phyloP scores from a whole-genome alignment of 2,888 invertebrate species.

The Dione vanillae region DNA sequence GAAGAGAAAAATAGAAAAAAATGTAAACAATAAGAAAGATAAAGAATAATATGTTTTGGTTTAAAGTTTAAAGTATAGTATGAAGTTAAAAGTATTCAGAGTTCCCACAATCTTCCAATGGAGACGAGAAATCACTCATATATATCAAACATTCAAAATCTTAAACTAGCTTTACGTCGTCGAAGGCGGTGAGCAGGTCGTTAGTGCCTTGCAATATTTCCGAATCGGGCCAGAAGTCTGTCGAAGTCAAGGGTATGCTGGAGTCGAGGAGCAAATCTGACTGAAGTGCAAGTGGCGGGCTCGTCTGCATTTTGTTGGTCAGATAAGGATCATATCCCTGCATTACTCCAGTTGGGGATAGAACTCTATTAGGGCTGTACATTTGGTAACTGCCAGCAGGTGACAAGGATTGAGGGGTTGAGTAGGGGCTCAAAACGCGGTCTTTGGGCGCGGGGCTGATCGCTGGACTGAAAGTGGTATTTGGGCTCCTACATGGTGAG shows the following conservation, averaged over 20 bases:
- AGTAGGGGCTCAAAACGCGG: constrained; percentile 68
- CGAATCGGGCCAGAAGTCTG: constrained; percentile 72
- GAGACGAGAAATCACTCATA: constrained; percentile 47
- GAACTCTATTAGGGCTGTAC: constrained; percentile 64
- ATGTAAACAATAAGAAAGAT: constrained; percentile 39
- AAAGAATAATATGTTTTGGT: constrained; percentile 46
- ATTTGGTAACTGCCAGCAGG: constrained; percentile 67
- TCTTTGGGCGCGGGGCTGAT: constrained; percentile 72
- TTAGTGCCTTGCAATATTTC: constrained; percentile 70
- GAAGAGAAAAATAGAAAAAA: constrained; percentile 49
- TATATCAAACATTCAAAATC: constrained; percentile 34
- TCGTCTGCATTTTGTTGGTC: constrained; percentile 72
- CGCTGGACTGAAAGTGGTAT: constrained; percentile 66
- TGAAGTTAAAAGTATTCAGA: constrained; percentile 32
- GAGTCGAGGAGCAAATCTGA: constrained; percentile 66
- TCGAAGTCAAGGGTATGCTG: constrained; percentile 58
- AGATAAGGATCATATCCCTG: constrained; percentile 74
- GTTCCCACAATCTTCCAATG: constrained; percentile 44
- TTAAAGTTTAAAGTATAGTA: neutral
- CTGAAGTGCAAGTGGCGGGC: constrained; percentile 65
- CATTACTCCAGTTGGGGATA: constrained; percentile 64
- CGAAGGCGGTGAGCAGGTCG: constrained; percentile 72
- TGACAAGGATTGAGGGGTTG: constrained; percentile 72
- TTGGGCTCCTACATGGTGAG: constrained; percentile 71
- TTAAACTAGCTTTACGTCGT: constrained; percentile 73